Evolutionary conservation across 2,888 invertebrate species (phyloP), one percentile per base, ranked within the genome.

Genomic region (Philaethria dido): DNA sequence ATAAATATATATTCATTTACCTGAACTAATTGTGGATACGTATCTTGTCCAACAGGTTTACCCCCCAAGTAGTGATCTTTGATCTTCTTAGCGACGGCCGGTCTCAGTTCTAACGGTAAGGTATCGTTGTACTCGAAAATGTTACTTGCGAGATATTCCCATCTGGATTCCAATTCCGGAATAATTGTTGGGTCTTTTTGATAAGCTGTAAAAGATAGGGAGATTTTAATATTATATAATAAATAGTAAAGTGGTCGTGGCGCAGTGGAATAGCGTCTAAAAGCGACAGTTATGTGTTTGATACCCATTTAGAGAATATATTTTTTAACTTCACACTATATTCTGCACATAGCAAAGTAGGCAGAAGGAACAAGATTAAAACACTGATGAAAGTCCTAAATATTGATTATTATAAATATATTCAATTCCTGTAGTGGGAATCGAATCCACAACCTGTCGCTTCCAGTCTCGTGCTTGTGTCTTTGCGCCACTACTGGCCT

Each of bases 111-210:
- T 5, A 87, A 74, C 0, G 94, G 93, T 5, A 94, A 75, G 0
- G 94, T 94, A 75, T 94, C 93, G 73, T 95, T 94, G 80, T 90
- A 95, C 77, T 95, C 94, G 50, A 95, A 93, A 69, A 94, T 92
- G 72, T 93, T 81, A 50, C 95, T 94, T 0, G 94, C 94, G n/a
- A 95, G 82, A 25, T 93, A 85, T 13, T 93, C 90, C 93, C 95
- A 96, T 39, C 93, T 88, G 0, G 88, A 78, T 59, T 95, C 94
- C 54, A 95, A 77, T 44, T 94, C 91, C 9, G 85, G 77, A 3
- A 95, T 82, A 11, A 90, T 74, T 1, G 86, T 83, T 0, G 91
- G 83, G 8, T 93, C 87, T 0, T 73, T 72, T 76, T 85, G 86
- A 78, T 85, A 87, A 1, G 71, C 88, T 88, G 78, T 4, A 72